Evolutionary conservation across 2,797 vertebrate genomes (phyloP).

Genomic region (Dryobates pubescens): DNA sequence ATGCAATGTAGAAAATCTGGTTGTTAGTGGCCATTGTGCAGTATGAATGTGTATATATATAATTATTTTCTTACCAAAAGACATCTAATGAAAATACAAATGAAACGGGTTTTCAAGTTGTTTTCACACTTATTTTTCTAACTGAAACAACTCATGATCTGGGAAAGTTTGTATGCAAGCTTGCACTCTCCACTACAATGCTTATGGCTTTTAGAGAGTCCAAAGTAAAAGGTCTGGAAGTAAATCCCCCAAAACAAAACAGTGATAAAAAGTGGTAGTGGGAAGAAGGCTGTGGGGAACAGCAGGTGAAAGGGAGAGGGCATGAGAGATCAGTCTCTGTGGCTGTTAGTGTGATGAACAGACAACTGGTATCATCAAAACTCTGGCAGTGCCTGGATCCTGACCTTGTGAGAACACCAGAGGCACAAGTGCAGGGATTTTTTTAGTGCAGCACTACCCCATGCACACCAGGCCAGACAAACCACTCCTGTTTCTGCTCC

Average conservation of each 20-base stretch:
- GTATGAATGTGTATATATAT: not conserved
- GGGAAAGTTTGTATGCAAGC: not conserved
- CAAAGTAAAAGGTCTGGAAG: not conserved
- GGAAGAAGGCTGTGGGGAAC: not conserved
- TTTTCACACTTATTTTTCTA: not conserved
- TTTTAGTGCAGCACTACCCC: not conserved
- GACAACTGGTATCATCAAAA: not conserved
- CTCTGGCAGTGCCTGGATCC: not conserved
- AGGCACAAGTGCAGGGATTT: not conserved
- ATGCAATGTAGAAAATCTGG: not conserved
- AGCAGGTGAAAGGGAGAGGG: not conserved
- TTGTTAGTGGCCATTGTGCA: not conserved
- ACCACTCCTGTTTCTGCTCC: not conserved
- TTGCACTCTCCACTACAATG: not conserved
- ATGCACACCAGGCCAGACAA: not conserved
- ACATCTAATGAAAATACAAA: not conserved
- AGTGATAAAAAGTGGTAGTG: not conserved
- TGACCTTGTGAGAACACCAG: fast-evolving
- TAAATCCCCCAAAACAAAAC: not conserved
- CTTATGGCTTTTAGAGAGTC: not conserved
- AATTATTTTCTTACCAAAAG: not conserved
- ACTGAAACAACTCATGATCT: not conserved
- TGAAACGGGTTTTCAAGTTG: not conserved
- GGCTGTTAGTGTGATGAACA: not conserved
- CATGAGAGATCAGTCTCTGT: not conserved